Conservation (phyloP, 2,113 vertebrate genomes). For the Haemorhous mexicanus region DNA sequence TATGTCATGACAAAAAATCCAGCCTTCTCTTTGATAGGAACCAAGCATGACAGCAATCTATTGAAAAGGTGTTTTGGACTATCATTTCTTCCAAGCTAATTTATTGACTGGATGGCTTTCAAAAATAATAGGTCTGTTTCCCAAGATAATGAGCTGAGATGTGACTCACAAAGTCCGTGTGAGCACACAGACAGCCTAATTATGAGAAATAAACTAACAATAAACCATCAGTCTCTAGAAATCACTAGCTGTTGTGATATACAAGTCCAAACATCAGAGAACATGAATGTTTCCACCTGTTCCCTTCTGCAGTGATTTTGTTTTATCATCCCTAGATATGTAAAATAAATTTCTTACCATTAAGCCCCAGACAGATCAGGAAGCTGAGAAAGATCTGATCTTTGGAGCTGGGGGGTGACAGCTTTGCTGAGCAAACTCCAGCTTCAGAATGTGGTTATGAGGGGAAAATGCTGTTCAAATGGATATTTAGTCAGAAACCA, state of each 20-base stretch:
- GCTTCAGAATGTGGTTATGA: not conserved
- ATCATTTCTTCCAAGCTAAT: conserved; percentile 73
- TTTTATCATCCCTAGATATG: not conserved
- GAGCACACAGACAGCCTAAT: conserved; percentile 33
- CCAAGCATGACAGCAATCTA: conserved; percentile 71
- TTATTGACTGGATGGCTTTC: conserved; percentile 73
- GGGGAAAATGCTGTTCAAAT: not conserved
- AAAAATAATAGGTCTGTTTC: conserved; percentile 71
- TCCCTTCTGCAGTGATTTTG: not conserved
- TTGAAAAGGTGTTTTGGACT: conserved; percentile 71
- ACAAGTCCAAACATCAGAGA: conserved; percentile 8
- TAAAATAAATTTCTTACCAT: not conserved
- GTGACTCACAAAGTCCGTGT: conserved; percentile 3
- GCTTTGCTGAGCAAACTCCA: not conserved
- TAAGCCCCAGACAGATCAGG: not conserved
- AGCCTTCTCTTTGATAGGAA: conserved; percentile 70
- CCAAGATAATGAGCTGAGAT: conserved; percentile 64
- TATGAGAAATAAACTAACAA: conserved; percentile 41
- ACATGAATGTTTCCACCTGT: not conserved
- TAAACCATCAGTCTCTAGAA: not conserved
- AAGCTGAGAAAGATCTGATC: not conserved
- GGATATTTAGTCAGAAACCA: not conserved
- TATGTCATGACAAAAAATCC: conserved; percentile 72
- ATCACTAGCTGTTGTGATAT: not conserved
- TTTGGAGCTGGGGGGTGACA: not conserved